Base-by-base conservation (phyloP, 37 sponge, comb jelly and placozoan genomes). In the Halisarca cf. caerulea region DNA sequence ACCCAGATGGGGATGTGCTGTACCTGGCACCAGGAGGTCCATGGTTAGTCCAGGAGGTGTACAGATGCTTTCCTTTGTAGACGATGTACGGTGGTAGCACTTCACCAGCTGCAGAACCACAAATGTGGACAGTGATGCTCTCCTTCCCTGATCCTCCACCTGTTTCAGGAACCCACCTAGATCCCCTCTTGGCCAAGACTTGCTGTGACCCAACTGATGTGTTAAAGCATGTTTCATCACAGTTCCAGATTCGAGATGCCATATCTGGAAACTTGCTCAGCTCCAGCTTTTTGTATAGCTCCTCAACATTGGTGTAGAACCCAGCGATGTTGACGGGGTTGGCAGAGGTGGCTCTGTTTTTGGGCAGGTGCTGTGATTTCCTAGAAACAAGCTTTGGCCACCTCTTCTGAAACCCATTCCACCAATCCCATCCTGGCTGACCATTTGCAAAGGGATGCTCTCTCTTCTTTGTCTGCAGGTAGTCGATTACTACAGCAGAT, bases 71-170 rank as follows among this genome's bases (percentile, higher is more conserved):
- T 8, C 79, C 82, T 28, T 87, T 87, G 60, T 87, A 87, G 18
- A 82, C 77, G 2, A 87, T 57, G 68, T 75, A 87, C 28, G 83
- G 88, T 54, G 88, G 73, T 18, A 87, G 84, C 51, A 60, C 18
- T 85, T 87, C 69, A 11, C 88, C 88, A 66, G 73, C 28, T 21
- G 83, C 88, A 4, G 83, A 87, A 2, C 68, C 53, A 69, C 83
- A 87, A 21, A 78, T 59, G 61, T 75, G 71, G 1, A 83, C 77
- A 35, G 88, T 86, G 41, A 80, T 86, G 41, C 81, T 40, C 58
- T 86, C 80, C 68, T 69, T 81, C 2, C 86, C 86, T 18, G 86
- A 86, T 24, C 86, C 86, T 38, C 66, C 61, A 42, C 60, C 24
- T 15, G 62, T 37, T 81, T 82, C 86, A 7, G 54, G 55, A 7